These are phyloP conservation scores for Mercenaria mercenaria DNA, from an alignment of 1,140 invertebrate species.

Conservation along the genomic window DNA sequence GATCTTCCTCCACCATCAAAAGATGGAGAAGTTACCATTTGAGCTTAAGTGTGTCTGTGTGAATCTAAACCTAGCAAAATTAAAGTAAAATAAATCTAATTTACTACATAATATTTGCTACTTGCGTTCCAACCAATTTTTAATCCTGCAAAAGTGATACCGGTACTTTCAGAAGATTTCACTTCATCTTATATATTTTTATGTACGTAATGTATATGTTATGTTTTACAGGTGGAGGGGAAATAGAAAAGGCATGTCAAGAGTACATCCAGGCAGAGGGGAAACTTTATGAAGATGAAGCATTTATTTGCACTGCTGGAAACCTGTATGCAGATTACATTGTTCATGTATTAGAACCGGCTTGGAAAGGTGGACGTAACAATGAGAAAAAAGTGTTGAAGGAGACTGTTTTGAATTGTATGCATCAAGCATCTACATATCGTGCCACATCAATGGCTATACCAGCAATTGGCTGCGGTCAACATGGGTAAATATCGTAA, in stretches of 20 bases:
- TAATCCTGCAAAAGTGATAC: no score
- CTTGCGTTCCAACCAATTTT: no score
- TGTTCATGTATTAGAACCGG: conserved; percentile 45
- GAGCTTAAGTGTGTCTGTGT: no score
- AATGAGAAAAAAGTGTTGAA: conserved; percentile 34
- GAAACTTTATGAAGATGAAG: conserved; percentile 7
- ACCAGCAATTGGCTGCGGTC: conserved; percentile 64
- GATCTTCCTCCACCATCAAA: no score
- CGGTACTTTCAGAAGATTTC: no score
- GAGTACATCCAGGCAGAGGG: neutral
- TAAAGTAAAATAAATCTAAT: no score
- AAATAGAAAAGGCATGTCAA: neutral
- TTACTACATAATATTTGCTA: no score
- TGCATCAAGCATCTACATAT: conserved; percentile 20
- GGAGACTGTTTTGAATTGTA: conserved; percentile 34
- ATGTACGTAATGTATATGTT: no score
- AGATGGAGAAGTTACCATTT: no score
- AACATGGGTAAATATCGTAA: no score
- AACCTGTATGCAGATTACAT: conserved; percentile 19
- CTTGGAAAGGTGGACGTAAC: conserved; percentile 37
- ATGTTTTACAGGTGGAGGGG: conserved; percentile 25
- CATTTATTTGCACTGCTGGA: conserved; percentile 13
- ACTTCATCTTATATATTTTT: no score
- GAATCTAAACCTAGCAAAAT: no score
- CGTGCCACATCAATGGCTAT: conserved; percentile 57